Evolutionary conservation across 1,140 invertebrate species (phyloP).

Genomic region (Micrasema minimum): DNA sequence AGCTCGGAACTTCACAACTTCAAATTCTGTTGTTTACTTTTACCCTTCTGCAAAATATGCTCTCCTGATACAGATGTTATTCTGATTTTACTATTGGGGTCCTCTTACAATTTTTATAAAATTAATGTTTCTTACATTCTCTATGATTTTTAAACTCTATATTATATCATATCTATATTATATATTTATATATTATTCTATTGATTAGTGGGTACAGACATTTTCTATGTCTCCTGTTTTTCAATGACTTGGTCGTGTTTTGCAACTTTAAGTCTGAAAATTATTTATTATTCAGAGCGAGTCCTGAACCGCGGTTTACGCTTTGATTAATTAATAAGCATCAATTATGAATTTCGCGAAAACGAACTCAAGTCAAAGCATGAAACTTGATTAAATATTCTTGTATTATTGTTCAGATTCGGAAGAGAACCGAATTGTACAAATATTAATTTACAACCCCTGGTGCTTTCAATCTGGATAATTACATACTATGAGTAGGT

Average conservation of each 20-base stretch:
- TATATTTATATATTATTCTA: no score
- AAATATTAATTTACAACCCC: conserved; percentile 10
- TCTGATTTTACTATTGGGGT: conserved; percentile 45
- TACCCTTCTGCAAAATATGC: conserved; percentile 47
- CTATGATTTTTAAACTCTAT: no score
- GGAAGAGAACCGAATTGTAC: conserved; percentile 6
- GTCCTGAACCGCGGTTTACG: conserved; percentile 23
- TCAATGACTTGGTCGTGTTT: not conserved
- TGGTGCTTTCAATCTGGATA: conserved; percentile 3
- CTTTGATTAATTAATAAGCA: conserved; percentile 52
- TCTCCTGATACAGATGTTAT: conserved; percentile 53
- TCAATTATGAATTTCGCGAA: conserved; percentile 52
- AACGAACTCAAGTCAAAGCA: conserved; percentile 45
- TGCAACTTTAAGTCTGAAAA: not conserved
- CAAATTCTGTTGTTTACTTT: conserved; percentile 45
- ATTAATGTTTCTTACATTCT: no score
- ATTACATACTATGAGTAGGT: not conserved
- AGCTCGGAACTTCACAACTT: no score
- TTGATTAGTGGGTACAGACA: no score
- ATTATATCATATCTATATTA: no score
- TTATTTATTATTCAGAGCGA: conserved; percentile 40
- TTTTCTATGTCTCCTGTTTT: no score
- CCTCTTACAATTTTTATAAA: no score
- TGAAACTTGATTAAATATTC: conserved; percentile 49
- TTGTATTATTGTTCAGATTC: conserved; percentile 26